Base-by-base conservation (phyloP, 1,140 invertebrate genomes). In the Caerostris extrusa region DNA sequence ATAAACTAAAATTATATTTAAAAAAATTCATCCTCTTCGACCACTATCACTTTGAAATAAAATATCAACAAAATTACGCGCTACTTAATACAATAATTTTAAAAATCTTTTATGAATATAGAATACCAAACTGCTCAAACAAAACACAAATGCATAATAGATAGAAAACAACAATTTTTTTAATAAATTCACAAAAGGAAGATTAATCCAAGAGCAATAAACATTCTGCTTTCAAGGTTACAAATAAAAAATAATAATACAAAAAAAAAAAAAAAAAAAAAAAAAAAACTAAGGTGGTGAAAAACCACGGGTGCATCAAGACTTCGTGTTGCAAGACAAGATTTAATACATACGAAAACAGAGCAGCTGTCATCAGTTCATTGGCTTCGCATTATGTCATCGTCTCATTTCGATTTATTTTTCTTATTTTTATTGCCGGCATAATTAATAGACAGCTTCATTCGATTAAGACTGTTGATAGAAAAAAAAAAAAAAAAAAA, bases 301-400 rank as follows among this genome's bases (percentile, higher is more conserved):
- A 77, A n/a, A 77, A 14, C 61, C 61, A 67, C 61, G 61, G 12
- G 61, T n/a, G 61, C 7, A n/a, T 6, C 61, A 67, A n/a, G 61
- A 14, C 61, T n/a, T 67, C 12, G 14, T 67, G 5, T 61, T 61
- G 60, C 61, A 67, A 3, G 14, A 14, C 14, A 64, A 10, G 61
- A 64, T 17, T 14, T 14, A 64, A 64, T 64, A 8, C 61, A 64
- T 64, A 14, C 12, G 17, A 3, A n/a, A 14, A 10, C 5, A 50
- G 12, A 77, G 50, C 34, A 77, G 71, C 34, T 77, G 71, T 77
- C 71, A 77, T 50, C 14, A 50, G 71, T 53, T 77, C 71, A 77
- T 53, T 77, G 71, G 10, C 71, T 53, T 77, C 71, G 34, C 10
- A 50, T 77, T 77, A 77, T 77, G 34, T 50, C 19, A 77, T 77